phyloP scores from a whole-genome alignment of 2,888 invertebrate species.

The Incurvaria masculella region DNA sequence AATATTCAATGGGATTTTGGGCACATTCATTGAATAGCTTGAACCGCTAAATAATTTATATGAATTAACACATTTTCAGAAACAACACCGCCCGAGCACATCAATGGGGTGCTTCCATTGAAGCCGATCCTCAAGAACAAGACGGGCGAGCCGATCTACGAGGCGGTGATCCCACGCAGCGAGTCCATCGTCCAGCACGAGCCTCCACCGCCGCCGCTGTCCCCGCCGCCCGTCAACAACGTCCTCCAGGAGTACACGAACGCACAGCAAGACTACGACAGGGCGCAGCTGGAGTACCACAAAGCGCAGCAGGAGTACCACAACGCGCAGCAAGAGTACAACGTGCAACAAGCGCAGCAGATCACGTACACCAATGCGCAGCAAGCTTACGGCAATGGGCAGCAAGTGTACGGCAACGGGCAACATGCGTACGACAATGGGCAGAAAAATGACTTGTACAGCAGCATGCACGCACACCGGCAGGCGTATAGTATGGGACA shows the following conservation, averaged over 20 bases:
- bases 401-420: not conserved
- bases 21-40: too few species aligned
- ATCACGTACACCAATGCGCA: constrained; percentile 15
- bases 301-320: constrained; percentile 1
- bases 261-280: not conserved
- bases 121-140: constrained; percentile 45
- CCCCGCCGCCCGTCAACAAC: constrained; percentile 39
- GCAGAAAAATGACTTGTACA: not conserved
- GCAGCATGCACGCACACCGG: not conserved
- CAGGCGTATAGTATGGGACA: not conserved
- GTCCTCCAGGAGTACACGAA: constrained; percentile 36
- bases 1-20: too few species aligned
- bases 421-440: not conserved
- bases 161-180: constrained; percentile 70
- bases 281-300: not conserved
- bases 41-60: too few species aligned
- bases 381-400: not conserved
- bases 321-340: constrained; percentile 14
- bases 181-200: constrained; percentile 21
- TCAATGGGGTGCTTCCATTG: constrained; percentile 51
- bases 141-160: constrained; percentile 77
- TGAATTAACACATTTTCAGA: constrained; percentile 25
- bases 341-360: constrained; percentile 12
- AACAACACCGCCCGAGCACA: constrained; percentile 41
- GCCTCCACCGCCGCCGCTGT: constrained; percentile 28